Evolutionary conservation across 35 echinoderm and acorn worm species (phyloP).

Genomic region (Ptychodera flava): DNA sequence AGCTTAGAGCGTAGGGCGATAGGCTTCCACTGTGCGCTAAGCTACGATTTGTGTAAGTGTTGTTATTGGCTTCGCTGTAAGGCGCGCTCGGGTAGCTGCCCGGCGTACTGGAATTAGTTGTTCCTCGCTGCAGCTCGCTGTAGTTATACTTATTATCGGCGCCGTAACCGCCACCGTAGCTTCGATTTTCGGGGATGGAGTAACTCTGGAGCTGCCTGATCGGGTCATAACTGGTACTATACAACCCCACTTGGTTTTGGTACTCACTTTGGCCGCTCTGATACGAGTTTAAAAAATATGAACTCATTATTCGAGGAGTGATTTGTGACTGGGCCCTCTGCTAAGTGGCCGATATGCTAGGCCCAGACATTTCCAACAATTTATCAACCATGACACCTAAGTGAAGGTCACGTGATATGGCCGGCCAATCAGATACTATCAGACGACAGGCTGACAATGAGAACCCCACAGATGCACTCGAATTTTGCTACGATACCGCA

Average conservation of each 20-base stretch:
- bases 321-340: not conserved
- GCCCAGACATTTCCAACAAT: not conserved
- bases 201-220: not conserved
- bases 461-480: not conserved
- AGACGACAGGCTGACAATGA: not conserved
- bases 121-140: not conserved
- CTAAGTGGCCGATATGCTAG: not conserved
- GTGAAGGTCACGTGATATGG: not conserved
- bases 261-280: not conserved
- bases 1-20: not conserved
- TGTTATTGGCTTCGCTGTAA: not conserved
- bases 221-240: not conserved
- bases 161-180: not conserved
- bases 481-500: not conserved
- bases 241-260: not conserved
- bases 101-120: not conserved
- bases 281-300: not conserved
- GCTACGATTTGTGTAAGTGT: not conserved
- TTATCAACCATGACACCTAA: not conserved
- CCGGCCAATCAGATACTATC: not conserved
- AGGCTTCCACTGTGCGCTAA: not conserved
- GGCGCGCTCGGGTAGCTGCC: not conserved
- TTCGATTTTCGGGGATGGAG: not conserved
- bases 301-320: not conserved
- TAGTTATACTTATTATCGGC: not conserved